Evolutionary conservation across 2,888 invertebrate species (phyloP), one percentile per base, ranked within the genome.

Genomic region (Coelopa pilipes): DNA sequence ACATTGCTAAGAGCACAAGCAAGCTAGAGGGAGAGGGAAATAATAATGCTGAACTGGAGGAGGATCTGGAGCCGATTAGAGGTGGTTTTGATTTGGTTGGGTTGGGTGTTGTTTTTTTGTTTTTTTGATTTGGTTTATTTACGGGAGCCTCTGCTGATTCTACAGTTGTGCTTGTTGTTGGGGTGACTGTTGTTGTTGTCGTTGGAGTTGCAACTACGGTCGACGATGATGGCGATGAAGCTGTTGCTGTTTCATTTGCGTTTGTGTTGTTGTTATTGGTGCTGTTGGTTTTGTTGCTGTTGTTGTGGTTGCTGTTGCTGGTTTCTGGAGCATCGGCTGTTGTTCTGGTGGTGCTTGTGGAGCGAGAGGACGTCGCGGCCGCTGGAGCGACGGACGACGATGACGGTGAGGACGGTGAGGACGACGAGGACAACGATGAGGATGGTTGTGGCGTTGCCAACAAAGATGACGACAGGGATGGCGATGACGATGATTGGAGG

Each of bases 361-460:
- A 59, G 69, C 59, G 59, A 72, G 71, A 62, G 70, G 70, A 47
- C 57, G 74, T 73, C 68, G 74, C 57, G 72, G 74, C 49, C 59
- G 73, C 50, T 67, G 71, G 66, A 68, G 55, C 46, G 13, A 65
- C 45, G 68, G 74, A 1, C 67, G 71, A 62, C 69, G 46, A 55
- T 70, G 65, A n/a, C 75, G 83, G 81, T 66, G 81, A 80, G 73
- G 81, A 74, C 57, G 77, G 78, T 77, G 81, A 78, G 50, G 79
- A 63, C 67, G 81, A 78, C 55, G 76, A 65, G 50, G 72, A 75
- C 76, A 78, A 70, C 73, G 76, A 73, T 76, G 79, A 75, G 72
- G 79, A 78, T 76, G 73, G 47, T 34, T 69, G 62, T 50, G 75
- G 46, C 19, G 67, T 17, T 1, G 72, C 67, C 62, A 49, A 63